Evolutionary conservation across 2,113 vertebrate species (phyloP).

Genomic region (Trinectes maculatus): DNA sequence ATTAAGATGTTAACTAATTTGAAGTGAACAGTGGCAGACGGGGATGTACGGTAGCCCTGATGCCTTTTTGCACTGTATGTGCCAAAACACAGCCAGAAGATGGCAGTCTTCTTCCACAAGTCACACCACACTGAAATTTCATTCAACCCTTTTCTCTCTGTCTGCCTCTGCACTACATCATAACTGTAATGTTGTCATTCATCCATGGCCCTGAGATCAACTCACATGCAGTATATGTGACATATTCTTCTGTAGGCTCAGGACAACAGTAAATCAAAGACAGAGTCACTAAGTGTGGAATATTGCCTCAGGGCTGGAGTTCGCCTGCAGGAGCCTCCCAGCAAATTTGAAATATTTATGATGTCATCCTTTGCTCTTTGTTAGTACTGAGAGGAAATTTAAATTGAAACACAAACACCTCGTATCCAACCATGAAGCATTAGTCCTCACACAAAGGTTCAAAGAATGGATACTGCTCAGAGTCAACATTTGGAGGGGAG

Average conservation of each 20-base stretch:
- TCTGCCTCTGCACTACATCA: neutral
- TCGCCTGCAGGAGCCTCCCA: neutral
- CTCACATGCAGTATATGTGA: neutral
- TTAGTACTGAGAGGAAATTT: neutral
- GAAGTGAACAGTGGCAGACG: neutral
- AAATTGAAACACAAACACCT: neutral
- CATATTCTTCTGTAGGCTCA: neutral
- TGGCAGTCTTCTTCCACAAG: slow-evolving; percentile 73
- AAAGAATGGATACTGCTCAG: neutral
- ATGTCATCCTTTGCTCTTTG: neutral
- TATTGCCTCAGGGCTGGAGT: neutral
- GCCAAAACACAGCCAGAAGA: slow-evolving; percentile 66
- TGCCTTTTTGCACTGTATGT: neutral
- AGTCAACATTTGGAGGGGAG: neutral
- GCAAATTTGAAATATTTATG: neutral
- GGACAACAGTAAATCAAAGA: neutral
- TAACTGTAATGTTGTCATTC: slow-evolving; percentile 17
- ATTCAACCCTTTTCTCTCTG: neutral
- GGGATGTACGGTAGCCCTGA: neutral
- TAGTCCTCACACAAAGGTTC: neutral
- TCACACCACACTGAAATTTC: neutral
- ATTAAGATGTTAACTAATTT: neutral
- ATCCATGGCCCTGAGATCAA: neutral
- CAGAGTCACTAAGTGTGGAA: neutral
- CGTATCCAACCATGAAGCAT: neutral